Conservation (phyloP, 2,113 vertebrate species). For the Notothenia rossii region DNA sequence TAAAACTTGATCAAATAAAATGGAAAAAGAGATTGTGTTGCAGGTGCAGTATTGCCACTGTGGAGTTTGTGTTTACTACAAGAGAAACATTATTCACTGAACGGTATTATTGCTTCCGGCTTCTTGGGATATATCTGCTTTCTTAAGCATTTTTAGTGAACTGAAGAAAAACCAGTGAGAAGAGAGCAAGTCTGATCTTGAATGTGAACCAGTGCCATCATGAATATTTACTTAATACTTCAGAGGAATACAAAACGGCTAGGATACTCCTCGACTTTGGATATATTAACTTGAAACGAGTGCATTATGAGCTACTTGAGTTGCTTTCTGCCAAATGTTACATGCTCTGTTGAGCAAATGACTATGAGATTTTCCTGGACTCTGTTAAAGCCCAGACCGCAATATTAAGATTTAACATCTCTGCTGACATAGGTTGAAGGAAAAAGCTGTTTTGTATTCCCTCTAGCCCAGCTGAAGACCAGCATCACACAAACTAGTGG, state of each 20-base stretch:
- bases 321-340: conserved; percentile 63
- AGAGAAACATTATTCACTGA: conserved; percentile 42
- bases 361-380: conserved; percentile 50
- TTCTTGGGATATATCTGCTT: conserved; percentile 34
- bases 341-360: conserved; percentile 68
- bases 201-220: conserved; percentile 54
- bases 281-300: conserved; percentile 62
- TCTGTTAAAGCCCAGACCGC: conserved; percentile 33
- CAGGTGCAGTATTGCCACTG: conserved; percentile 22
- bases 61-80: conserved; percentile 43
- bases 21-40: conserved; percentile 26
- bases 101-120: conserved; percentile 37
- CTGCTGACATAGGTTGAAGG: conserved; percentile 66
- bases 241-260: conserved; percentile 37
- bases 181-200: conserved; percentile 42
- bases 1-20: conserved; percentile 67
- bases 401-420: conserved; percentile 75
- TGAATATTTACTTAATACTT: conserved; percentile 65
- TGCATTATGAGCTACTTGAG: conserved; percentile 60
- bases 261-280: conserved; percentile 45
- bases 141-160: conserved; percentile 28
- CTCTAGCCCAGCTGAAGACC: conserved; percentile 66
- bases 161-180: conserved; percentile 22
- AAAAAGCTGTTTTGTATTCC: conserved; percentile 76
- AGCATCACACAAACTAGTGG: conserved; percentile 64